These are phyloP conservation scores for Anabas testudineus DNA, from an alignment of 2,797 vertebrate species.

Conservation along the genomic window DNA sequence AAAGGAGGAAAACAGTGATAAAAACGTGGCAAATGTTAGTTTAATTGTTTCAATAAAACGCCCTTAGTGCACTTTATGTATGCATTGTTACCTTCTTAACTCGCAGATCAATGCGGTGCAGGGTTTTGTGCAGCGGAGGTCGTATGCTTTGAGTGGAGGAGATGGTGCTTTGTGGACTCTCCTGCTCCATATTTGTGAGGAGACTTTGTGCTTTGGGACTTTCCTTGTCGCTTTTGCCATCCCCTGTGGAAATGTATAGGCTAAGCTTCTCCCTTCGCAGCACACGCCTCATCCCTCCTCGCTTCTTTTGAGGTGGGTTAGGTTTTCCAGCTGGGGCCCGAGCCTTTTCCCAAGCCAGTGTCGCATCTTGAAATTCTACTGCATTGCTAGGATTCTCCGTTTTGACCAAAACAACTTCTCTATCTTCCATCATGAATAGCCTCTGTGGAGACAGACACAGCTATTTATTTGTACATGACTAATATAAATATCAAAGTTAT, in stretches of 20 bases:
- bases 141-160: conserved; percentile 84
- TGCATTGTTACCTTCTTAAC: conserved; percentile 77
- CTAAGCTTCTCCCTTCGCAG: conserved; percentile 84
- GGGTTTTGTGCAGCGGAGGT: conserved; percentile 83
- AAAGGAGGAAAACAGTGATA: conserved; percentile 20
- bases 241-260: conserved; percentile 80
- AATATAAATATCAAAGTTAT: not conserved
- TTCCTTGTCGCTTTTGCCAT: conserved; percentile 75
- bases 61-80: not conserved
- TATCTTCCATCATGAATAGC: conserved; percentile 86
- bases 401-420: conserved; percentile 75
- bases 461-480: not conserved
- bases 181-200: conserved; percentile 87
- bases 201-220: conserved; percentile 79
- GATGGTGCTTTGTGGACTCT: conserved; percentile 87
- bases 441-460: conserved; percentile 71
- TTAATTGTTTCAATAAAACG: not conserved
- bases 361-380: conserved; percentile 85
- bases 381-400: conserved; percentile 77
- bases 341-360: conserved; percentile 85
- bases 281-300: conserved; percentile 75
- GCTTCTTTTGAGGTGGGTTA: conserved; percentile 53
- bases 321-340: conserved; percentile 48
- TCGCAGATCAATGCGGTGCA: conserved; percentile 82
- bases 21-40: not conserved